Evolutionary conservation across 92 coral and sea anemone genomes (phyloP), one percentile per base, ranked within the genome.

Genomic region (Parazoanthus swiftii): DNA sequence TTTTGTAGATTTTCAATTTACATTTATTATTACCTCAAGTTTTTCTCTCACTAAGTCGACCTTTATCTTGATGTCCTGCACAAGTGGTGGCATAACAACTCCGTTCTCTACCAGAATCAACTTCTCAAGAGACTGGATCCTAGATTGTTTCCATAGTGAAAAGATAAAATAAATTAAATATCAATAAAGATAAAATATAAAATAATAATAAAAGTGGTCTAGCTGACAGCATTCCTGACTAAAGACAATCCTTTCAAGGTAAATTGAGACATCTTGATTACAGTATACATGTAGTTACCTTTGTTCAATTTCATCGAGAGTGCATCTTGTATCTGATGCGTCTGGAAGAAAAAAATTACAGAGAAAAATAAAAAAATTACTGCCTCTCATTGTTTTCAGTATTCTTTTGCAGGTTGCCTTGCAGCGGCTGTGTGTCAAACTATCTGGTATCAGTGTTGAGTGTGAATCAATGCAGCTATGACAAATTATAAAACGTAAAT

Each of bases 41-140:
- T 95, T 95, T 79, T 95, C 96, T 68, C 95, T 90, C 48, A 95
- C 92, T 86, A 95, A 90, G 85, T 95, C 95, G 11, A 95, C 98
- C 88, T 95, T 95, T 13, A 88, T 88, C 72, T 93, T 95, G 80
- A 95, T 95, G 76, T 95, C 98, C 74, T 93, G 88, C 5, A 95
- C 94, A 7, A 89, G 94, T 11, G 87, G 79, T 1, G 96, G 90
- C n/a, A 94, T 90, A 4, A 95, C 86, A 74, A 91, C 98, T 58
- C 98, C 98, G 90, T 95, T 95, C 37, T 95, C 98, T 54, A 92
- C 80, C 20, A 93, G 71, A 48, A 95, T 82, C 39, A 90, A 84
- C 77, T 89, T 90, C 72, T 95, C 98, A 85, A 95, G 81, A n/a
- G 90, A 89, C 72, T 93, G 96, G 75, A 95, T 77, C 82, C 98